Conservation (phyloP, 1,140 invertebrate species). For the Drosophila equinoxialis region DNA sequence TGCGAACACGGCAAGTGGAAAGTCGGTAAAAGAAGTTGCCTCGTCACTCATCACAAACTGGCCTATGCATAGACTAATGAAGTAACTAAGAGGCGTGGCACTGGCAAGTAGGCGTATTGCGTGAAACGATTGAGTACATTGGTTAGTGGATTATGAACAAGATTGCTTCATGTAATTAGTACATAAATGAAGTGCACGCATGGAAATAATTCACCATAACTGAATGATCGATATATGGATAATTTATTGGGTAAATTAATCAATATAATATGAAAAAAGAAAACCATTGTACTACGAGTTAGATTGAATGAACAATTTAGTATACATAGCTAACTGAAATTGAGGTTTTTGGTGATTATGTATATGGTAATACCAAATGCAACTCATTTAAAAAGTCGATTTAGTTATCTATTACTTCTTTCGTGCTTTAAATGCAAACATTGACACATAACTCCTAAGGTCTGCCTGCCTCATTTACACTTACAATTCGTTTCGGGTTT, state of each 20-base stretch:
- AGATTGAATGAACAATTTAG: no score
- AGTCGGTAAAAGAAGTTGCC: slow-evolving; percentile 20
- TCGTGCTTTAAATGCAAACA: neutral
- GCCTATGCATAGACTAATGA: slow-evolving; percentile 54
- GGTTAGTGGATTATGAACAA: neutral
- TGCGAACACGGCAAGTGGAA: slow-evolving; percentile 1
- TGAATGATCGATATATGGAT: neutral
- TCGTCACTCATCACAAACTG: slow-evolving; percentile 54
- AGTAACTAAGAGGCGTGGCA: slow-evolving; percentile 61
- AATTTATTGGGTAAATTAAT: no score
- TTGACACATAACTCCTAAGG: neutral
- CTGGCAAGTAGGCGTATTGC: slow-evolving; percentile 21
- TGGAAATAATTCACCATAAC: neutral
- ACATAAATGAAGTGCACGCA: neutral
- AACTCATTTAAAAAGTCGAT: neutral
- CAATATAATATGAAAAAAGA: no score
- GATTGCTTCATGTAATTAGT: neutral
- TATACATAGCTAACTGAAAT: no score
- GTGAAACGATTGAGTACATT: slow-evolving; percentile 20
- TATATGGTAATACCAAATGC: neutral
- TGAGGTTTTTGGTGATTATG: no score
- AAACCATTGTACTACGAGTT: no score
- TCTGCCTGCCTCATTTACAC: neutral
- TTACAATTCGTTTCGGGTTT: slow-evolving; percentile 6
- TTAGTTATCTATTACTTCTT: neutral